Conservation (phyloP, 2,113 vertebrate species). For the Dipodomys stephensi region DNA sequence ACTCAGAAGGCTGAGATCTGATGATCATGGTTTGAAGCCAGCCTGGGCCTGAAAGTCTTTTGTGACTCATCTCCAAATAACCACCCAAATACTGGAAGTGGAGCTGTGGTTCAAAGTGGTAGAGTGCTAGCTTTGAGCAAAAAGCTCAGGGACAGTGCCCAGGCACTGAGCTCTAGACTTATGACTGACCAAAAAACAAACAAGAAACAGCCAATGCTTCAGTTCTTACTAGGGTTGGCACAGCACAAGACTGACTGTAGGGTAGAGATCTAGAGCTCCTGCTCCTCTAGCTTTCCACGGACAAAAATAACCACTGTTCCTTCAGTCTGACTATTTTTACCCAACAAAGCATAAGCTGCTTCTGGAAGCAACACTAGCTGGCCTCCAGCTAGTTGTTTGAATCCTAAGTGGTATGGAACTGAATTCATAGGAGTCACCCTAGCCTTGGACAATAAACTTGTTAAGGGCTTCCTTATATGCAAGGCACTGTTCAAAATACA, state of each 20-base stretch:
- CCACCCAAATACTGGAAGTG: no score
- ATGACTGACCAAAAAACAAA: no score
- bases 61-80: no score
- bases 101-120: no score
- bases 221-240: background rate
- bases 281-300: conserved; percentile 10
- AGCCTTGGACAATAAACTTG: background rate
- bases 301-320: conserved; percentile 36
- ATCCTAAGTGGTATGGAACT: background rate
- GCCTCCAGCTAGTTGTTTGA: background rate
- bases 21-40: no score
- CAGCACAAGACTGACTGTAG: background rate
- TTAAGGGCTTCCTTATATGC: background rate
- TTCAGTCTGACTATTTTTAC: conserved; percentile 55
- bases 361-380: background rate
- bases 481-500: background rate
- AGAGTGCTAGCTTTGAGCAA: no score
- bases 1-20: no score
- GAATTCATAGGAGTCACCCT: background rate
- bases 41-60: no score
- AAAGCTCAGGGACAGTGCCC: no score
- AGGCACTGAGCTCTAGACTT: no score
- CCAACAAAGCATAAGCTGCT: background rate
- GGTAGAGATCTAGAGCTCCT: background rate
- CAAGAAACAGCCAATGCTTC: background rate